Conservation (phyloP, 2,797 vertebrate species). For the Sylvia borin region DNA sequence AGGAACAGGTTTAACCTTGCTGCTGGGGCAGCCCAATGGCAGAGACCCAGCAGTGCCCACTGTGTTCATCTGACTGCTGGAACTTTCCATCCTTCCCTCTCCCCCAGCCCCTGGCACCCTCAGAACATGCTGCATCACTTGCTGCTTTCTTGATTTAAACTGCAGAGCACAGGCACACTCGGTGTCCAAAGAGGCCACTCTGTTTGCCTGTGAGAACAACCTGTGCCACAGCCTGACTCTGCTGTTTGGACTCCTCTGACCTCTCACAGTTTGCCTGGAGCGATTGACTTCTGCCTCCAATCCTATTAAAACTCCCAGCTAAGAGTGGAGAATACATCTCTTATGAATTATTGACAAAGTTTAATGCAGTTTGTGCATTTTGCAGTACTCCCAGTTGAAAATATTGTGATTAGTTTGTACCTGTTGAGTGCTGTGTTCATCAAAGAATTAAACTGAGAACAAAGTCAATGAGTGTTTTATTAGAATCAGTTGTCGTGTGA, state of each 20-base stretch:
- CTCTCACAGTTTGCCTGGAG: background rate
- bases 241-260: background rate
- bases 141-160: background rate
- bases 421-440: background rate
- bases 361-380: background rate
- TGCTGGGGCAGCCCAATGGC: background rate
- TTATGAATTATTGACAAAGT: background rate
- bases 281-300: background rate
- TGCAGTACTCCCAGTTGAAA: background rate
- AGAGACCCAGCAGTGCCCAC: background rate
- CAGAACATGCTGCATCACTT: background rate
- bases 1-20: accelerated
- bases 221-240: background rate
- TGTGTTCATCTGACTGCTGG: background rate
- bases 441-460: background rate
- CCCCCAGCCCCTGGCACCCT: background rate
- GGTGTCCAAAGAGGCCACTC: accelerated
- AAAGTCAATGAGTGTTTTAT: background rate
- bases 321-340: background rate
- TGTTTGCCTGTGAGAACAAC: background rate
- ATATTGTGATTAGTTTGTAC: background rate
- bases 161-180: background rate
- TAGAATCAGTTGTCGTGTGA: background rate
- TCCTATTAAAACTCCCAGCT: background rate
- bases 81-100: background rate